These are phyloP conservation scores for Alloscopus bannaensis DNA, from an alignment of 2,888 invertebrate genomes.

Conservation along the genomic window DNA sequence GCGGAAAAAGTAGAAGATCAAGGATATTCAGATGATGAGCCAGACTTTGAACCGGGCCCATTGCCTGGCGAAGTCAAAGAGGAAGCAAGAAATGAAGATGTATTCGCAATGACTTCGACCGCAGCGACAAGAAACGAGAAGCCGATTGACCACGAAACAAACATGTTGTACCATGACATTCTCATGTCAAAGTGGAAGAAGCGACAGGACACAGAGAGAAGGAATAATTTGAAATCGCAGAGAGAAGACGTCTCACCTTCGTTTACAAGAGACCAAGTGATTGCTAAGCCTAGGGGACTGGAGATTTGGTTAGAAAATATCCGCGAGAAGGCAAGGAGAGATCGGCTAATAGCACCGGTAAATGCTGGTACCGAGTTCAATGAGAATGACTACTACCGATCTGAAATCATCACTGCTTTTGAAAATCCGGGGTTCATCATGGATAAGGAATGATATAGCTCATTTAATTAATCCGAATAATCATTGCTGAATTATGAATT, in stretches of 20 bases:
- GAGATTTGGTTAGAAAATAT: conserved; percentile 57
- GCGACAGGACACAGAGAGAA: conserved; percentile 16
- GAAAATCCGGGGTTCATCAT: too few species aligned
- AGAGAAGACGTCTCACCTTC: background rate
- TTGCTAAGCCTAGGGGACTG: conserved; percentile 16
- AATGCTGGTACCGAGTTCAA: too few species aligned
- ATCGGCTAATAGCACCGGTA: conserved; percentile 22
- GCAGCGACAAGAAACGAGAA: conserved; percentile 9
- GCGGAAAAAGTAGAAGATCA: conserved; percentile 26
- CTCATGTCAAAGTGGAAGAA: conserved; percentile 50
- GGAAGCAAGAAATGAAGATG: background rate
- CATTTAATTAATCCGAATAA: too few species aligned
- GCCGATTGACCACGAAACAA: conserved; percentile 35
- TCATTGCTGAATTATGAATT: too few species aligned
- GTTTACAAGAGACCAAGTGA: background rate
- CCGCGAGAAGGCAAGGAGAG: conserved; percentile 39
- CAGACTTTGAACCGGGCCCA: background rate
- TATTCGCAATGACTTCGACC: background rate
- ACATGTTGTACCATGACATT: conserved; percentile 44
- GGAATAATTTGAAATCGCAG: background rate
- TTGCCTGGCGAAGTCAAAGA: background rate
- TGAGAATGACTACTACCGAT: too few species aligned
- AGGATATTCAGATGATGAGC: background rate
- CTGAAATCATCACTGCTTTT: too few species aligned
- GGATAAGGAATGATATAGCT: too few species aligned